Evolutionary conservation across 2,888 invertebrate species (phyloP), one percentile per base, ranked within the genome.

Genomic region (Hirtodrosophila trivittata): DNA sequence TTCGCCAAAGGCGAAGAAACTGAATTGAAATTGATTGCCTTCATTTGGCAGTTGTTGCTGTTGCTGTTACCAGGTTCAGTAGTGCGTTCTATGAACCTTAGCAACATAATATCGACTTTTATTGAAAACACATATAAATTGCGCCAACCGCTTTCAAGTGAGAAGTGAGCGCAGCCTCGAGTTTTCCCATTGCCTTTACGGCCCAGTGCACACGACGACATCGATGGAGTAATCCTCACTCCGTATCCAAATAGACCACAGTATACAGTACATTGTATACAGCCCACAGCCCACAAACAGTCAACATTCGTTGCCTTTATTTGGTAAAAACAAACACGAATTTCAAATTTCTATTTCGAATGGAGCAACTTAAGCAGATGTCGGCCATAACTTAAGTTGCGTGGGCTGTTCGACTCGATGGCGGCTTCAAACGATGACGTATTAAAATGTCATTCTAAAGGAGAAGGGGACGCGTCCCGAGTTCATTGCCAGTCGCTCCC

Each of bases 21-120:
- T 77, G 75, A 84, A 80, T 84, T 77, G 84, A 80, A 83, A 86
- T 80, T 83, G 82, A 83, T 85, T 85, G 80, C 66, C 80, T 80
- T 78, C 75, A 85, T 82, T 75, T 71, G 63, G 32, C 18, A 21
- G 43, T 47, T 47, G 51, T 59, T 41, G 51, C 37, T 52, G 16
- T 41, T 54, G 37, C 16, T 57, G 55, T 60, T 64, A 57, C 59
- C 80, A 77, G 75, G 86, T 80, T 85, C 77, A 77, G 80, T 85
- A 80, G 75, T 59, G 73, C 75, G 86, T 65, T 75, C 77, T 63
- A 73, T 83, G 82, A 83, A 83, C 82, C 82, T 86, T 85, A 67
- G 83, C 77, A 80, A 64, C 83, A 74, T 77, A 70, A 70, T 70
- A 80, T 72, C 82, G 78, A 67, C 52, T 76, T 68, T 75, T 82